A percentile compares a stretch with the other conserved stretches of the same genome.
Conservation (phyloP, 2,888 invertebrate genomes). For the Oligia latruncula region DNA sequence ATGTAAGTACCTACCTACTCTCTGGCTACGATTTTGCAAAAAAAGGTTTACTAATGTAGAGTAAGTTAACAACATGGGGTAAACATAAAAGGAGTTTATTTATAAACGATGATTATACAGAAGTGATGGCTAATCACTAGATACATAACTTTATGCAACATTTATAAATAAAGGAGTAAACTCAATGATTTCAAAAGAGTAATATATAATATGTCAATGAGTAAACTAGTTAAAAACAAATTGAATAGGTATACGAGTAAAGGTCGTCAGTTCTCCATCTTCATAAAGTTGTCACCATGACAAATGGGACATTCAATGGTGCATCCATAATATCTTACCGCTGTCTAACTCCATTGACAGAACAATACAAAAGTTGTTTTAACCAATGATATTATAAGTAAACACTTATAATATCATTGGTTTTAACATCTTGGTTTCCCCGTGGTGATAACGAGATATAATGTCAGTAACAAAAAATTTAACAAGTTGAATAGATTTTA, state of each 20-base stretch:
- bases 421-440: not conserved
- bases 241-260: not conserved
- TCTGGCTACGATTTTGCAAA: not conserved
- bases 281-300: constrained; percentile 4
- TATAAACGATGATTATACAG: too few relatives aligned
- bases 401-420: too few relatives aligned
- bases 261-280: not conserved
- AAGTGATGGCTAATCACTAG: too few relatives aligned
- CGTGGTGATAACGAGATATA: not conserved
- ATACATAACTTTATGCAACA: too few relatives aligned
- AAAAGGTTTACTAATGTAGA: not conserved
- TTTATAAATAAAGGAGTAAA: not conserved
- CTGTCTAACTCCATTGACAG: not conserved
- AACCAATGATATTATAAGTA: too few relatives aligned
- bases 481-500: not conserved
- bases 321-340: constrained; percentile 5
- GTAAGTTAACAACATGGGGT: not conserved
- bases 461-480: not conserved
- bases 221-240: not conserved
- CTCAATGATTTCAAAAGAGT: too few relatives aligned
- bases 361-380: not conserved
- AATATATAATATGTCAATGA: too few relatives aligned
- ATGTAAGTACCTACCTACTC: not conserved
- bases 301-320: constrained; percentile 10
- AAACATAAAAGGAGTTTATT: not conserved